Conservation (phyloP, 2,113 vertebrate genomes). For the Osmerus eperlanus region DNA sequence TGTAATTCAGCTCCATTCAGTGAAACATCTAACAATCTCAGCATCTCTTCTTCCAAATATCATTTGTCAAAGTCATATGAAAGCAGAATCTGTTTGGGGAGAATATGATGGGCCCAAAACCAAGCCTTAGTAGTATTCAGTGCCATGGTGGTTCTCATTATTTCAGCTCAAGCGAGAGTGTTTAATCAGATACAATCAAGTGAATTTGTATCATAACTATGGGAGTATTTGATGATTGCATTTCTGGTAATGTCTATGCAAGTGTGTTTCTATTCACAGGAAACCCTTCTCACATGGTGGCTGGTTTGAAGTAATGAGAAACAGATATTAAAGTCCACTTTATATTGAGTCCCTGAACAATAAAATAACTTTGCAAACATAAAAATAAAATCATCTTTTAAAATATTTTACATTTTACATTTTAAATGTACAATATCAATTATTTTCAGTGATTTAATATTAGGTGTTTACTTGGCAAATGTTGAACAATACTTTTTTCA, state of each 20-base stretch:
- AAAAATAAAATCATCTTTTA: not conserved
- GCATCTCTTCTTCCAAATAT: slow-evolving; percentile 71
- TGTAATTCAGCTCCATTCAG: slow-evolving; percentile 61
- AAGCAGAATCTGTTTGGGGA: slow-evolving; percentile 60
- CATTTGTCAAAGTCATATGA: slow-evolving; percentile 72
- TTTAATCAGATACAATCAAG: slow-evolving; percentile 68
- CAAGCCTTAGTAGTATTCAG: slow-evolving; percentile 57
- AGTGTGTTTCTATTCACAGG: slow-evolving; percentile 32
- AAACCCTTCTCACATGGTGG: not conserved
- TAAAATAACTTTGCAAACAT: not conserved
- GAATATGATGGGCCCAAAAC: slow-evolving; percentile 48
- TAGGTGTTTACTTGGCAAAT: not conserved
- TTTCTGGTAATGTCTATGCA: slow-evolving; percentile 25
- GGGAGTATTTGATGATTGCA: slow-evolving; percentile 50
- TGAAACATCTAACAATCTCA: slow-evolving; percentile 64
- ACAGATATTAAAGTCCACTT: slow-evolving; percentile 26
- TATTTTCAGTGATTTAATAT: too few species aligned
- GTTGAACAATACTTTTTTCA: not conserved
- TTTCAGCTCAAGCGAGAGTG: slow-evolving; percentile 54
- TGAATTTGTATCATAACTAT: slow-evolving; percentile 57
- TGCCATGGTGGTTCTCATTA: slow-evolving; percentile 52
- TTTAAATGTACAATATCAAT: not conserved
- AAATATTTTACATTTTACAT: not conserved
- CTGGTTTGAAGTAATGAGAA: slow-evolving; percentile 38
- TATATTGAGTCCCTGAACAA: not conserved